Conservation (phyloP, 2,888 invertebrate genomes). For the Hecatera dysodea region DNA sequence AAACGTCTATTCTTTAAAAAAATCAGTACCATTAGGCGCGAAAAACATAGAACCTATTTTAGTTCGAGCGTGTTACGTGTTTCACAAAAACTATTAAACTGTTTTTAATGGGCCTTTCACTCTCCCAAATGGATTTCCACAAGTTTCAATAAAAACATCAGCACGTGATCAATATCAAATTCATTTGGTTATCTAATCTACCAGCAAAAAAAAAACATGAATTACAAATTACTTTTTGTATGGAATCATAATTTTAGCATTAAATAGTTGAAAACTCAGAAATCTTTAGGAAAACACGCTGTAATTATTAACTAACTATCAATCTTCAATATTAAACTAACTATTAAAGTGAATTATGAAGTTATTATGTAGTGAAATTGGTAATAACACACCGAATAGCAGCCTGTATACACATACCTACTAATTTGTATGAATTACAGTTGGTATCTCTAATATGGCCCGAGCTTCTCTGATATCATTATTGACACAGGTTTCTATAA, state of each 20-base stretch:
- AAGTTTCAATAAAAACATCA: conserved; percentile 33
- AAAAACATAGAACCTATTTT: background rate
- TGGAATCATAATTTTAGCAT: background rate
- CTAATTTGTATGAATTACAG: conserved; percentile 50
- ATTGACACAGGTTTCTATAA: conserved; percentile 53
- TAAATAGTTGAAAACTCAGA: background rate
- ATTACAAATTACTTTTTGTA: conserved; percentile 5
- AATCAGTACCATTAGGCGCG: conserved; percentile 5
- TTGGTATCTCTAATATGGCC: conserved; percentile 43
- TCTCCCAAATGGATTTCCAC: conserved; percentile 28
- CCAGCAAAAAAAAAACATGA: background rate
- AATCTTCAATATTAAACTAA: conserved; percentile 29
- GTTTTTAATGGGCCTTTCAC: conserved; percentile 35
- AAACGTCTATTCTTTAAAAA: background rate
- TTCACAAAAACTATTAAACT: conserved; percentile 43
- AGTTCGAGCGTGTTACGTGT: background rate
- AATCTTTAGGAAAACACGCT: background rate
- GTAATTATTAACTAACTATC: conserved; percentile 12
- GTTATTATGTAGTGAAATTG: conserved; percentile 52
- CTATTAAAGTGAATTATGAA: conserved; percentile 41
- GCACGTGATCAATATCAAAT: conserved; percentile 8
- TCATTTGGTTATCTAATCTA: background rate
- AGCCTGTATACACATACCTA: conserved; percentile 31
- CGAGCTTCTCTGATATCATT: conserved; percentile 36
- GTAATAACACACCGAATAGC: conserved; percentile 25